phyloP scores from a whole-genome alignment of 2,888 invertebrate genomes.

The Sesia apiformis region DNA sequence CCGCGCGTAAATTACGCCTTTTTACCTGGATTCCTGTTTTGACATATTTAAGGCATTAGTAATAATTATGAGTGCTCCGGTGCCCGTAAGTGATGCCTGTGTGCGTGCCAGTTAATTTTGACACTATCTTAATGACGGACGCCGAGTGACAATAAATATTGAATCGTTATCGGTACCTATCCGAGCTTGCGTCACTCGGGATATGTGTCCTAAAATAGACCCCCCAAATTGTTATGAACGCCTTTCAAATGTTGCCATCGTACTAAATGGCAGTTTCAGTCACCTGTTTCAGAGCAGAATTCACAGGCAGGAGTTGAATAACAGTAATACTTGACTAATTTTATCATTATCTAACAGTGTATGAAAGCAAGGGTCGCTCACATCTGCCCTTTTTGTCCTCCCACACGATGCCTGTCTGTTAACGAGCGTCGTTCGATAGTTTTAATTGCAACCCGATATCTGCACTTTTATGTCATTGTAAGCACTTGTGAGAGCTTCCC shows the following conservation, averaged over 20 bases:
- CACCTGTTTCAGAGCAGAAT: slow-evolving; percentile 5
- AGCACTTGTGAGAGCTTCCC: slow-evolving; percentile 5
- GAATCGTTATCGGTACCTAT: slow-evolving; percentile 67
- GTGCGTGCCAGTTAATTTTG: slow-evolving; percentile 65
- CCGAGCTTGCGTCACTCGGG: slow-evolving; percentile 48
- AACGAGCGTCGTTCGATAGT: slow-evolving; percentile 55
- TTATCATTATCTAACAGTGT: slow-evolving; percentile 44
- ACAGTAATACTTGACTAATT: slow-evolving; percentile 46
- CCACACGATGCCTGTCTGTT: slow-evolving; percentile 46
- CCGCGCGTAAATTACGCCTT: slow-evolving; percentile 74
- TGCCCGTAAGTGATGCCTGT: slow-evolving; percentile 42
- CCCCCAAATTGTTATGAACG: slow-evolving; percentile 43
- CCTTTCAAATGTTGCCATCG: background rate
- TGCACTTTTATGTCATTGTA: slow-evolving; percentile 28
- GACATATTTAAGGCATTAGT: slow-evolving; percentile 75
- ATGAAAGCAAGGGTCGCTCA: slow-evolving; percentile 50
- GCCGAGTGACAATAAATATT: slow-evolving; percentile 71
- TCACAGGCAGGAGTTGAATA: slow-evolving; percentile 5
- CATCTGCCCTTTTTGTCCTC: slow-evolving; percentile 66
- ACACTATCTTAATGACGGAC: slow-evolving; percentile 74
- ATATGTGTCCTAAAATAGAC: slow-evolving; percentile 57
- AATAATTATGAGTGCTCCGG: slow-evolving; percentile 72
- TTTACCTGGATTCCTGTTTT: slow-evolving; percentile 75
- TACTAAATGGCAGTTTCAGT: slow-evolving; percentile 1
- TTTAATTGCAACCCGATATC: slow-evolving; percentile 71